A percentile compares a stretch with the other conserved stretches of the same genome.
Conservation (phyloP, 2,797 vertebrate species). For the Anabacerthia variegaticeps region DNA sequence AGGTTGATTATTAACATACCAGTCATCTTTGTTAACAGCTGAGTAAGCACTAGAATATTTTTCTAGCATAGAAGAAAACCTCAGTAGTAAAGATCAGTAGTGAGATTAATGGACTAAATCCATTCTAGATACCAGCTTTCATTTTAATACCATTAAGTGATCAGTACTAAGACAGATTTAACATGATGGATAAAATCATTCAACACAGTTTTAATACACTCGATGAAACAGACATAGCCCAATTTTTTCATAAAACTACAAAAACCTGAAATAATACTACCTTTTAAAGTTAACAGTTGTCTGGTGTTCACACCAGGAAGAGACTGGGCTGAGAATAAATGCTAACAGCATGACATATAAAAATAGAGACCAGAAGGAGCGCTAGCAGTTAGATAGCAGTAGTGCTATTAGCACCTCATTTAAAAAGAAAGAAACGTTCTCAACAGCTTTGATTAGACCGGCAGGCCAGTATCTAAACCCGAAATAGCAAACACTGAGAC, state of each 20-base stretch:
- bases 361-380: neutral
- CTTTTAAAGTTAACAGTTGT: neutral
- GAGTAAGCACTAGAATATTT: neutral
- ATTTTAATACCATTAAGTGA: constrained; percentile 55
- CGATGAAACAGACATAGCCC: neutral
- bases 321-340: neutral
- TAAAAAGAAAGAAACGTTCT: neutral
- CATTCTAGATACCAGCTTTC: constrained; percentile 27
- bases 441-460: neutral
- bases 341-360: neutral
- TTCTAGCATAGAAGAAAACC: neutral
- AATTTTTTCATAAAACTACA: neutral
- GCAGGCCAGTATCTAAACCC: neutral
- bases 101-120: constrained; percentile 46
- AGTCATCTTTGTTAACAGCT: neutral
- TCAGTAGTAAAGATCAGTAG: neutral
- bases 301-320: neutral
- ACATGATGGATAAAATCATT: neutral
- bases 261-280: neutral
- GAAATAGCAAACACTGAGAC: neutral
- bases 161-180: constrained; percentile 13
- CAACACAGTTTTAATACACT: neutral
- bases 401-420: neutral
- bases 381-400: neutral
- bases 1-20: neutral